Base-by-base conservation (phyloP, 2,113 vertebrate species). In the Pagrus major region DNA sequence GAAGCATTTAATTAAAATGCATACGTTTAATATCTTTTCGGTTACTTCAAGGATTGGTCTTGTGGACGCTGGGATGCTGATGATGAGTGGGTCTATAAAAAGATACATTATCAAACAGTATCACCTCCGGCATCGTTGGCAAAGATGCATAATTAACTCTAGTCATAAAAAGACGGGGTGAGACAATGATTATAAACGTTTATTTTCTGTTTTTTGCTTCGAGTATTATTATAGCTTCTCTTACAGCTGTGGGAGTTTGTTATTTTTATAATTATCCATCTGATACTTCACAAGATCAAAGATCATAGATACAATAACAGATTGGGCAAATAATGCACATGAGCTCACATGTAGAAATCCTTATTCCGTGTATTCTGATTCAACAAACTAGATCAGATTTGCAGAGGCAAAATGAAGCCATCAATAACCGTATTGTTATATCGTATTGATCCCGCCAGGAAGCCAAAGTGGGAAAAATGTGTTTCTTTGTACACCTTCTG, bases 1-100 rank as follows among this genome's bases (percentile, higher is more conserved):
- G 44, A 31, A 21, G 61, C 39, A 42, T 49, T 81, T 59, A 81
- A 80, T 66, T 58, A 60, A 63, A 79, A 81, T 25, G 35, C 71
- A 85, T 59, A 42, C 6, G 61, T 69, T 58, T 64, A 33, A 16
- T 10, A 66, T 54, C 44, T n/a, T 70, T 55, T 55, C 5, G 81
- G 51, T 71, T 67, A 68, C 42, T 52, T 55, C 9, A 4, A 16
- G 21, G 5, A 55, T 37, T n/a, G 15, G 21, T 75, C 15, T 49
- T 55, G 18, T 63, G 77, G 70, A 75, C 41, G 42, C 37, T n/a
- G 31, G 37, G 52, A 65, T 61, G 58, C 58, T 52, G 33, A 71
- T 74, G 70, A 78, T 61, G 33, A 60, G 59, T 11, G 49, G 70
- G 52, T 70, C 63, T 73, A 80, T 80, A 63, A 76, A 82, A 79